These are phyloP conservation scores for Battus philenor DNA, from an alignment of 1,140 invertebrate species.

Conservation along the genomic window DNA sequence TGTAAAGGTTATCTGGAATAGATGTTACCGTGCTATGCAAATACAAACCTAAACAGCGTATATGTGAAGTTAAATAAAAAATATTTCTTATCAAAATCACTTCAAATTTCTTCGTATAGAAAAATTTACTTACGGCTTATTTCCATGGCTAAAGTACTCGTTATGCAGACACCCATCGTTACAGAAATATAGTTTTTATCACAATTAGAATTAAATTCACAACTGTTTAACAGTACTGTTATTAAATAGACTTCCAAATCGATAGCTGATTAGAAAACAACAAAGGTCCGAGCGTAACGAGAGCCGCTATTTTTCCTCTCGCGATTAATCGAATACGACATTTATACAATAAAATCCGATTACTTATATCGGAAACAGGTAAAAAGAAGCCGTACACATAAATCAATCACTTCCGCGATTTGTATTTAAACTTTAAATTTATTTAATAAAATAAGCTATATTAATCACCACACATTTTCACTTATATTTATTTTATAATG, in stretches of 20 bases:
- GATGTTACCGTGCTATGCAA: too few relatives aligned
- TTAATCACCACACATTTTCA: neutral
- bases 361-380: constrained; percentile 4
- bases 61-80: too few relatives aligned
- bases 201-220: constrained; percentile 12
- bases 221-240: constrained; percentile 3
- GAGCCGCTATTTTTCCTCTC: constrained; percentile 6
- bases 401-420: neutral
- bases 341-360: constrained; percentile 6
- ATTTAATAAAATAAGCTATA: neutral
- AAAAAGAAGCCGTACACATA: neutral
- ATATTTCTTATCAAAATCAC: constrained; percentile 6
- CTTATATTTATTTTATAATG: neutral
- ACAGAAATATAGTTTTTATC: constrained; percentile 17
- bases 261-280: constrained; percentile 6
- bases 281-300: neutral
- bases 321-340: constrained; percentile 1
- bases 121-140: constrained; percentile 53
- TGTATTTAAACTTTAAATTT: neutral
- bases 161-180: constrained; percentile 56
- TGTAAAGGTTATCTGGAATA: too few relatives aligned
- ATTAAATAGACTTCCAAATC: neutral
- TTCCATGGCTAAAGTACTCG: constrained; percentile 56
- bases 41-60: too few relatives aligned
- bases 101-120: neutral